These are phyloP conservation scores for Xiphorhynchus erythropygius DNA, from an alignment of 2,797 vertebrate genomes.

Conservation along the genomic window DNA sequence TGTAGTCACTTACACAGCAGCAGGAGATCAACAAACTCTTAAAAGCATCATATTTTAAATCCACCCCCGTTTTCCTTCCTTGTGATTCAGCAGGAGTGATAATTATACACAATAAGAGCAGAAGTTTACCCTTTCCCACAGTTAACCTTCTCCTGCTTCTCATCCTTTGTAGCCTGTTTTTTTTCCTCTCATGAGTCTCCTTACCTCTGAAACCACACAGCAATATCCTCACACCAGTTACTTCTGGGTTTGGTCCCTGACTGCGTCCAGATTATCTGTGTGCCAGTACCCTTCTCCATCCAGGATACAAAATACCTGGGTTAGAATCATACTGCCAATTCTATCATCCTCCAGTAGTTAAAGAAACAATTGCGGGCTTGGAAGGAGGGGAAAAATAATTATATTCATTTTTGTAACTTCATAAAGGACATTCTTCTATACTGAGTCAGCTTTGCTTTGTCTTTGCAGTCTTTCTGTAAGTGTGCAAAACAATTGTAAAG, in stretches of 20 bases:
- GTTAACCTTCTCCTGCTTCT: conserved; percentile 31
- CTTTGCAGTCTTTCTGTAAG: not conserved
- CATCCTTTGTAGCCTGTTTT: not conserved
- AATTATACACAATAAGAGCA: not conserved
- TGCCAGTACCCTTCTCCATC: not conserved
- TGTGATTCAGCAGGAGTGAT: conserved; percentile 2
- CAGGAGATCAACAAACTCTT: not conserved
- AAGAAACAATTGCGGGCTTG: not conserved
- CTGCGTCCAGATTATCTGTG: not conserved
- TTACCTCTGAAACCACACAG: not conserved
- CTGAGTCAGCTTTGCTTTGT: not conserved
- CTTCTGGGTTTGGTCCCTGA: not conserved
- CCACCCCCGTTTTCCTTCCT: conserved; percentile 18
- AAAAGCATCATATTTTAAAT: not conserved
- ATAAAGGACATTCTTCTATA: not conserved
- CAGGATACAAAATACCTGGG: not conserved
- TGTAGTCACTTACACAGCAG: not conserved
- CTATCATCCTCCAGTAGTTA: not conserved
- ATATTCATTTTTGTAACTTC: not conserved
- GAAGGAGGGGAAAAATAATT: not conserved
- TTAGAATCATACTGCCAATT: not conserved
- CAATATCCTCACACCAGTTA: not conserved
- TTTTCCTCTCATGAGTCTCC: not conserved
- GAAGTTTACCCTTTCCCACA: conserved; percentile 42
- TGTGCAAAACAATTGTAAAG: not conserved